Percentiles rank a stretch among this genome's conserved stretches.
These are phyloP conservation scores for Characodon lateralis DNA, from an alignment of 2,797 vertebrate species.

Conservation along the genomic window DNA sequence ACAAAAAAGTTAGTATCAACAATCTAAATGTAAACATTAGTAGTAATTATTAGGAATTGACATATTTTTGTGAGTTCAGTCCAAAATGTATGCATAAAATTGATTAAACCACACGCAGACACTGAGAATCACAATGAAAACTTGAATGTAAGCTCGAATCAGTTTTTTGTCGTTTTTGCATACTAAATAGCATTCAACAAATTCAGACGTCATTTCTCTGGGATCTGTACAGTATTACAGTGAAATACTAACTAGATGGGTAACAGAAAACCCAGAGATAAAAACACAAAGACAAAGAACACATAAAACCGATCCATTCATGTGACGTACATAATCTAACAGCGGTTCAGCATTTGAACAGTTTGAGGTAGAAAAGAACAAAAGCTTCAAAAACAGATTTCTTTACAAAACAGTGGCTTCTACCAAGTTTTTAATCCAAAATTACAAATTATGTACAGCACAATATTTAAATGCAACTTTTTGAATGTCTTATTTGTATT, in stretches of 20 bases:
- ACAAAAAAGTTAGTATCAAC: not conserved
- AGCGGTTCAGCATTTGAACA: too few relatives aligned
- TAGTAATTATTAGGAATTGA: not conserved
- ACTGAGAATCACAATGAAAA: not conserved
- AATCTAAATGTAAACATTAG: not conserved
- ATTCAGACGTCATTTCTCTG: not conserved
- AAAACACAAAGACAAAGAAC: too few relatives aligned
- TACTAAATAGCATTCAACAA: not conserved
- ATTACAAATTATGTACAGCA: too few relatives aligned
- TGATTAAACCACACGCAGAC: not conserved
- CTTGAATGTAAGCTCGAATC: not conserved
- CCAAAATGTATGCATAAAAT: not conserved
- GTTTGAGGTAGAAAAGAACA: not conserved
- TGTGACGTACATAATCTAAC: not conserved
- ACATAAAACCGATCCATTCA: not conserved
- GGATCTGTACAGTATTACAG: not conserved
- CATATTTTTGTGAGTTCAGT: not conserved
- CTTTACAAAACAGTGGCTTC: too few relatives aligned
- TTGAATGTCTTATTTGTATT: not conserved
- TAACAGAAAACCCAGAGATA: not conserved
- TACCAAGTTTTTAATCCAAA: not conserved
- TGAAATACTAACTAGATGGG: not conserved
- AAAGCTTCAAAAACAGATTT: not conserved
- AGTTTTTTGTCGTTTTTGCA: not conserved
- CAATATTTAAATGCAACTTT: too few relatives aligned